A percentile compares a stretch with the other conserved stretches of the same genome.
These are phyloP conservation scores for Antrozous pallidus DNA, from an alignment of 2,797 vertebrate genomes.

Conservation along the genomic window DNA sequence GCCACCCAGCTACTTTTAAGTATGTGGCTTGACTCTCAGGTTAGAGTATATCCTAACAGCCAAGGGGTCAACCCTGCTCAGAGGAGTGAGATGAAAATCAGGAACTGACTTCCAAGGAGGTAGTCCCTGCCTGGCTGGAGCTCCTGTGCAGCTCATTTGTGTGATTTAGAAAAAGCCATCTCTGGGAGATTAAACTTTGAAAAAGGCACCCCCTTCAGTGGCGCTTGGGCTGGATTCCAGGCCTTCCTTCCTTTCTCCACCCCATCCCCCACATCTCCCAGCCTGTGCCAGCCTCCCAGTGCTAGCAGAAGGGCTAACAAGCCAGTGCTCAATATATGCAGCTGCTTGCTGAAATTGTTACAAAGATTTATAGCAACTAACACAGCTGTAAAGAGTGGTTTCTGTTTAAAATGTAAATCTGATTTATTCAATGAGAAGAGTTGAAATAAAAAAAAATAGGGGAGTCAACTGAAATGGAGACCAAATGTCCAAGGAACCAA, in stretches of 20 bases:
- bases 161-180: neutral
- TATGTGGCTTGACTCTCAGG: neutral
- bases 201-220: neutral
- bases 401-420: constrained; percentile 9
- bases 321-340: neutral
- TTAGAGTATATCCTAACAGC: neutral
- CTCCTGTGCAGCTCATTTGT: neutral
- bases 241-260: too few relatives aligned
- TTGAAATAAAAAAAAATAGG: neutral
- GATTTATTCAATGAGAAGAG: neutral
- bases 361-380: neutral
- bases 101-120: neutral
- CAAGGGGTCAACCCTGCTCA: neutral
- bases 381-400: neutral
- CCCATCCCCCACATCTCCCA: neutral
- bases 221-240: neutral
- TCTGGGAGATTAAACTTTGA: neutral
- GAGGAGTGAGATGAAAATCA: neutral
- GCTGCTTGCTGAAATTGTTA: constrained; percentile 2
- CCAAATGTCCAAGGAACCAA: neutral
- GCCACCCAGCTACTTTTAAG: neutral
- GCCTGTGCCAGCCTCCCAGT: neutral
- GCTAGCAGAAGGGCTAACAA: neutral
- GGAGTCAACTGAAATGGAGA: neutral
- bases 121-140: neutral